A percentile compares a stretch with the other conserved stretches of the same genome.
These are phyloP conservation scores for Epiblema foenella DNA, from an alignment of 2,888 invertebrate genomes.

Conservation along the genomic window DNA sequence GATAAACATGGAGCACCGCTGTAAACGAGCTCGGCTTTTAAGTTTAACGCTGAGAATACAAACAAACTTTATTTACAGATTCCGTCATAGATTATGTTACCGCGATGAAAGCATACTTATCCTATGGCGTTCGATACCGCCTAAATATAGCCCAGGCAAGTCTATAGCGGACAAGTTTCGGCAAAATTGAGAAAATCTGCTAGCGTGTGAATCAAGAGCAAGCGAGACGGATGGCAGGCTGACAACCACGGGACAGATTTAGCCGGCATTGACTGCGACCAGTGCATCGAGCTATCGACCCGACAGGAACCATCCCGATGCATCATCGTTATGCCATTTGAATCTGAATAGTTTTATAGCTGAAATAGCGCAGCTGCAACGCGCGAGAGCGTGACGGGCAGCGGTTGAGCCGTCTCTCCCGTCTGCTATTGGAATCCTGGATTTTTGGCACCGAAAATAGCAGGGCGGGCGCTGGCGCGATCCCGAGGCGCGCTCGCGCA, in stretches of 20 bases:
- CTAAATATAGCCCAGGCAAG: conserved; percentile 56
- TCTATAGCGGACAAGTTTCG: conserved; percentile 48
- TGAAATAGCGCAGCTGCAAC: conserved; percentile 50
- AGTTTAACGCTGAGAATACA: conserved; percentile 29
- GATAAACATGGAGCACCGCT: conserved; percentile 9
- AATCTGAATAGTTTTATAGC: conserved; percentile 47
- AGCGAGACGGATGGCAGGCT: conserved; percentile 48
- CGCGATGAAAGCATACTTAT: conserved; percentile 44
- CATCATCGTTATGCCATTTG: conserved; percentile 34
- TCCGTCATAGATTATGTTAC: conserved; percentile 44
- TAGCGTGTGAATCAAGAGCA: conserved; percentile 47
- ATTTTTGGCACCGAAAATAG: conserved; percentile 85
- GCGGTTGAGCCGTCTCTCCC: conserved; percentile 60
- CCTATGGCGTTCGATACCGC: conserved; percentile 42
- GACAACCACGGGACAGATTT: conserved; percentile 48
- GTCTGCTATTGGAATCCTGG: conserved; percentile 76
- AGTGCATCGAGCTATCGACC: conserved; percentile 56
- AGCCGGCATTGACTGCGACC: conserved; percentile 57
- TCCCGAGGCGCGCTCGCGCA: conserved; percentile 75
- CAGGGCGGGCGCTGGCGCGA: conserved; percentile 76
- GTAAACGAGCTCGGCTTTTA: conserved; percentile 22
- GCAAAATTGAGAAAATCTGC: conserved; percentile 56
- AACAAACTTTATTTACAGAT: conserved; percentile 41
- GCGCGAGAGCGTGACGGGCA: conserved; percentile 71
- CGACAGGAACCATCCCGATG: conserved; percentile 28